Base-by-base conservation (phyloP, 2,888 invertebrate species). In the Cyclophora albipunctata region DNA sequence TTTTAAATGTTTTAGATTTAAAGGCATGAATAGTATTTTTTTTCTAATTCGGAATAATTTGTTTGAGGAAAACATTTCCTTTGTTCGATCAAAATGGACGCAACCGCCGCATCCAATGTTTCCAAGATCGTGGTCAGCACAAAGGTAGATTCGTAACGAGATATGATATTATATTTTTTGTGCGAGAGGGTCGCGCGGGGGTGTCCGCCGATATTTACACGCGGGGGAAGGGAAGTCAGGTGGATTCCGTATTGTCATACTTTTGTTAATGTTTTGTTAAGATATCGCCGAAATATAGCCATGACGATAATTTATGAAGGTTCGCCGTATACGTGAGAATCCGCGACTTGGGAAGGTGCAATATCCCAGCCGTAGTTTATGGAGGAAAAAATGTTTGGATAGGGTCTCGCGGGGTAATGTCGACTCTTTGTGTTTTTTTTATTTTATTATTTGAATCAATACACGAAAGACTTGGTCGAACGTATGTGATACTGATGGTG, bases 81-180 rank as follows among this genome's bases (percentile, higher is more conserved):
- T 1, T 20, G 20, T 20, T 20, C 20, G 20, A 20, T 20, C 20
- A 20, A 20, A 20, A 20, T 20, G 20, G 20, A 20, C 20, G 1
- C 20, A 37, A 37, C 37, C 37, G 52, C 68, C 81, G 50, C 58
- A 73, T 83, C 78, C 75, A 73, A 55, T 46, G n/a, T 7, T 50
- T 49, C 34, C 5, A 47, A 50, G 45, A 46, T 55, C 59, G 49
- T 43, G 53, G 50, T 45, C 45, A 49, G 49, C 54, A 62, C 78
- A 79, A 75, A 75, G 77, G 71, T 70, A 78, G 80, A 84, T 83
- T 72, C 70, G 80, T 81, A 79, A 78, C 71, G 74, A 78, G 82
- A 84, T 84, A 82, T 81, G 77, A 80, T 79, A 80, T 80, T 49
- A 48, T 71, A 78, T 81, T 82, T 84, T 81, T 80, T 73, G 64